Evolutionary conservation across 2,113 vertebrate genomes (phyloP).

Genomic region (Taurulus bubalis): DNA sequence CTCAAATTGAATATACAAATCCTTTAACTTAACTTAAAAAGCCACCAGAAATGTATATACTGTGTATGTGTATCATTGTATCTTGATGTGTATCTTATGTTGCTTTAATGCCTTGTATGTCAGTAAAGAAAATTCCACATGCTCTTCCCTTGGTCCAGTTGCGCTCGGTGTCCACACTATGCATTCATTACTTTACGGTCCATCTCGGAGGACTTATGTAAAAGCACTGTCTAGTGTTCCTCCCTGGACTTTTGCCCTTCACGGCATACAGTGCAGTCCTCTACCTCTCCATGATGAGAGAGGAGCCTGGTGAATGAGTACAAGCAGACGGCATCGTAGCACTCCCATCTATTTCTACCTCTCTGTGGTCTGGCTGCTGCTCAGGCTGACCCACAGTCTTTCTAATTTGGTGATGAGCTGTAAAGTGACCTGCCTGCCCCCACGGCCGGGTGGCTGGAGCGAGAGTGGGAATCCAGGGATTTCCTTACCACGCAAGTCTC

Average conservation of each 20-base stretch:
- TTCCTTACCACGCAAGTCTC: slow-evolving; percentile 70
- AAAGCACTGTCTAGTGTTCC: slow-evolving; percentile 17
- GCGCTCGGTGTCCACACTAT: slow-evolving; percentile 31
- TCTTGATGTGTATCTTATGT: not conserved
- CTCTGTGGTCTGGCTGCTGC: slow-evolving; percentile 60
- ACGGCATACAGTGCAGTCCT: not conserved
- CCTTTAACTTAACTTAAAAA: not conserved
- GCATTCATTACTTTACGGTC: slow-evolving; percentile 33
- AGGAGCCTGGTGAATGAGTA: slow-evolving; percentile 29
- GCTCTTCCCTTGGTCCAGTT: not conserved
- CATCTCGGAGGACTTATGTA: slow-evolving; percentile 2
- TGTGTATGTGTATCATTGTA: too few species aligned
- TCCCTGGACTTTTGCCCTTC: slow-evolving; percentile 35
- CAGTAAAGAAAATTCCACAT: not conserved
- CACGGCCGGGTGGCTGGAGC: slow-evolving; percentile 32
- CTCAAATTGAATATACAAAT: too few species aligned
- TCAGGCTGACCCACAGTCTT: slow-evolving; percentile 57
- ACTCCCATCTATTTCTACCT: slow-evolving; percentile 64
- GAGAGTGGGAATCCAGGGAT: slow-evolving; percentile 78
- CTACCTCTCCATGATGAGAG: slow-evolving; percentile 32
- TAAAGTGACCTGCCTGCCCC: slow-evolving; percentile 79
- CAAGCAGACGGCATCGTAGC: slow-evolving; percentile 40
- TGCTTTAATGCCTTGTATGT: not conserved
- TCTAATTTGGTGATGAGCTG: slow-evolving; percentile 84
- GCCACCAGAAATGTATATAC: too few species aligned